Base-by-base conservation (phyloP, 64 coral and sea anemone species). In the Montipora capricornis region DNA sequence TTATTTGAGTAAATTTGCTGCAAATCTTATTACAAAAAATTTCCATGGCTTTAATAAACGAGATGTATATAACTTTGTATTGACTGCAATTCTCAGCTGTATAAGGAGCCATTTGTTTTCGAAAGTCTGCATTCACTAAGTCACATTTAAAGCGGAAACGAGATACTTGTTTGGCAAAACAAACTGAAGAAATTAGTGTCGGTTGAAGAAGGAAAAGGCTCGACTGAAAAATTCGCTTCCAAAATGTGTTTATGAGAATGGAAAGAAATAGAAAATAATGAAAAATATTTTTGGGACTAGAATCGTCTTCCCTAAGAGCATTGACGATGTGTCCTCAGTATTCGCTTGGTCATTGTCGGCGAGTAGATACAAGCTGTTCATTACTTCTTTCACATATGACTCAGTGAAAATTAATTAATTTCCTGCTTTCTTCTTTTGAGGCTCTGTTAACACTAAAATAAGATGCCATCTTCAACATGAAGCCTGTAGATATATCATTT, bases 381-480 rank as follows among this genome's bases (percentile, higher is more conserved):
- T 26, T 73, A 22, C 37, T 24, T 73, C 69, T 20, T 3, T 46
- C 8, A 20, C 24, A 46, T 29, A 76, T 29, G 37, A 76, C 24
- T 14, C 1, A 10, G 7, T 14, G 61, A 14, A 14, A 64, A 5
- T 76, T 46, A 76, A 76, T 76, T 76, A 8, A 29, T 76, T 76
- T 76, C 74, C 74, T 76, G 10, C 37, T 46, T 4, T 13, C 4
- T 76, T 76, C 74, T 12, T 12, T 76, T 45, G 29, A 76, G 24
- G 20, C 68, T 20, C 68, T 76, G 37, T 76, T 76, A 76, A 76
- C 74, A 76, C 29, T 29, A 46, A 76, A 76, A 46, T 76, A 10
- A 76, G 74, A 44, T 46, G 29, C 5, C 24, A 10, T 47, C 37
- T 46, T 26, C 12, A 26, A 14, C 26, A 76, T 76, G 47, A 76